Evolutionary conservation across 1,140 invertebrate species (phyloP).

Genomic region (Drosophila seguyi): DNA sequence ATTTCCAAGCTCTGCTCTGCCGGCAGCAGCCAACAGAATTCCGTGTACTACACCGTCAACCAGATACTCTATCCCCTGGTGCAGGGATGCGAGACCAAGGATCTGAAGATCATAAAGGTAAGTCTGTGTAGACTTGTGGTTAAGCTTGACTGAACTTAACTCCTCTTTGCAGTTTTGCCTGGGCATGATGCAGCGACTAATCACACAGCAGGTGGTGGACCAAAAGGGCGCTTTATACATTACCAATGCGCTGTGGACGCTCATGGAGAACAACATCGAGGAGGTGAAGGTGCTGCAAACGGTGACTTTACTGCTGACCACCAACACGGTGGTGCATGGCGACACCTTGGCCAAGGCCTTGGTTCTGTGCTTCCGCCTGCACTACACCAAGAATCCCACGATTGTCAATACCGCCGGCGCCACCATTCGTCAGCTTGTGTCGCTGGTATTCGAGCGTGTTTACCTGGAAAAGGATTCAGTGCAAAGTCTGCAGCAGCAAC

Average conservation of each 20-base stretch:
- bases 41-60: conserved; percentile 94
- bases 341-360: conserved; percentile 97
- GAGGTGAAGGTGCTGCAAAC: conserved; percentile 99
- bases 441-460: conserved; percentile 97
- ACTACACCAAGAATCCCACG: conserved; percentile 94
- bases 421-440: conserved; percentile 98
- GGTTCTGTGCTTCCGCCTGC: conserved; percentile 97
- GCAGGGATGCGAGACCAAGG: conserved; percentile 99
- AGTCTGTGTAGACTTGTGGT: conserved; percentile 24
- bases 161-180: conserved; percentile 91
- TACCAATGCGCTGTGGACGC: conserved; percentile 95
- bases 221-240: conserved; percentile 96
- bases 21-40: conserved; percentile 90
- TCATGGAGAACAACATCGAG: conserved; percentile 96
- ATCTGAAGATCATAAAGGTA: conserved; percentile 97
- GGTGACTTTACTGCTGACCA: conserved; percentile 96
- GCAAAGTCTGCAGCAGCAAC: conserved; percentile 59
- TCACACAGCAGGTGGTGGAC: conserved; percentile 93
- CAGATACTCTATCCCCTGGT: conserved; percentile 98
- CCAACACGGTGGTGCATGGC: conserved; percentile 96
- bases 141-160: conserved; percentile 17
- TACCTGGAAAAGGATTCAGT: conserved; percentile 87
- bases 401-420: conserved; percentile 98
- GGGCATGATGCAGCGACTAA: conserved; percentile 94
- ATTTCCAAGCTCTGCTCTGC: conserved; percentile 95